Base-by-base conservation (phyloP, 2,888 invertebrate genomes). In the Trichopria drosophilae region DNA sequence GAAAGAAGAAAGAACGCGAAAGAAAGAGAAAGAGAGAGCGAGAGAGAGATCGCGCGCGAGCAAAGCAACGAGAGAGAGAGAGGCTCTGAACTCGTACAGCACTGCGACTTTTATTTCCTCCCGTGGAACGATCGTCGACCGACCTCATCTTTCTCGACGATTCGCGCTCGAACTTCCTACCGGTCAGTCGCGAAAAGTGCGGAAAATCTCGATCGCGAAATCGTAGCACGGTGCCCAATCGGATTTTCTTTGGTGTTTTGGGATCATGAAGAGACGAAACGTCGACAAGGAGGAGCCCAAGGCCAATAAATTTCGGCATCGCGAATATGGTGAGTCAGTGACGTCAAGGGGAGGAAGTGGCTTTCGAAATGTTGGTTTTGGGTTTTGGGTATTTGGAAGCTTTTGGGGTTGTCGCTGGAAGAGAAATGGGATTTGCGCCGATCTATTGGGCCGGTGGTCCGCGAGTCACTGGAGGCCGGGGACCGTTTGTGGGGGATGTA, bases 391-490 rank as follows among this genome's bases (percentile, higher is more conserved):
- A n/a, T n/a, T n/a, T n/a, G n/a, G n/a, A n/a, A n/a, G n/a, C n/a
- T n/a, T n/a, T n/a, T n/a, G n/a, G n/a, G n/a, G n/a, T n/a, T n/a
- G n/a, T n/a, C n/a, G n/a, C n/a, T n/a, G n/a, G n/a, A n/a, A n/a
- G n/a, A n/a, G n/a, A n/a, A n/a, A n/a, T n/a, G n/a, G n/a, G n/a
- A n/a, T n/a, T n/a, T n/a, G n/a, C n/a, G n/a, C n/a, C 55, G 55
- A 57, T 62, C 55, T 57, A 62, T 58, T 62, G 62, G 62, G 58
- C 47, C 67, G 69, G 60, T 67, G 66, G 69, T 69, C 63, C 66
- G 69, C 68, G 67, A 66, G 60, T 63, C 57, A 68, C 68, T 69
- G 69, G 65, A 65, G 65, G 61, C 63, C 66, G 53, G 59, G 61
- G 62, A 53, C 62, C 63, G 63, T 44, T 59, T 52, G 64, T 61